Base-by-base conservation (phyloP, 2,113 vertebrate species). In the Podarcis raffonei region DNA sequence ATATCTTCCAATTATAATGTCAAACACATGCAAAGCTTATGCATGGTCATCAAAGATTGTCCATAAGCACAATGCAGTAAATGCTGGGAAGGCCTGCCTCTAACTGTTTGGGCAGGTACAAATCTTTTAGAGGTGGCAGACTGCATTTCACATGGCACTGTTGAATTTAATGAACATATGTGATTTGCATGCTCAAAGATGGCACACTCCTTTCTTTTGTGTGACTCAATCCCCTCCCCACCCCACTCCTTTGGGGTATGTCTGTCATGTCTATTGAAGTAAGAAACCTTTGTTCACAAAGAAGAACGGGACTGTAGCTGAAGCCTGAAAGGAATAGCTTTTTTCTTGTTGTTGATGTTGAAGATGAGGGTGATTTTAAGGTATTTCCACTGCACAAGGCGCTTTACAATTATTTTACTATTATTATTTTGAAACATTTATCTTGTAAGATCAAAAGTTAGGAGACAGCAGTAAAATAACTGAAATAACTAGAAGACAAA, bases 121-220 rank as follows among this genome's bases (percentile, higher is more conserved):
- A 94, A 88, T 93, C 91, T 93, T 94, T 83, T 89, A 88, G 74
- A 89, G 85, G 94, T 92, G 86, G 90, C 92, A 96, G 94, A 93
- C 93, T 92, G 89, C 92, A 90, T 95, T 95, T 95, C 94, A 94
- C 89, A 87, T 90, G 74, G 87, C 92, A 92, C 92, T 95, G 92
- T 94, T 89, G 90, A 95, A 95, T 94, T 95, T 95, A 96, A 95
- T 96, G 93, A 96, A 95, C 93, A 94, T 92, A 90, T 96, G 94
- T 94, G 94, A 95, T 95, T 95, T 95, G 94, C 94, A 95, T 94
- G 92, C 95, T 62, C 92, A 95, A 83, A 88, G 84, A 94, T 92
- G 93, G 93, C 94, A 95, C 94, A 94, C 94, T 94, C 95, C 93
- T 93, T 94, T 89, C 94, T 89, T 95, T 95, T 96, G 94, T 96